phyloP scores from a whole-genome alignment of 2,113 vertebrate species.

The Alouatta palliata region DNA sequence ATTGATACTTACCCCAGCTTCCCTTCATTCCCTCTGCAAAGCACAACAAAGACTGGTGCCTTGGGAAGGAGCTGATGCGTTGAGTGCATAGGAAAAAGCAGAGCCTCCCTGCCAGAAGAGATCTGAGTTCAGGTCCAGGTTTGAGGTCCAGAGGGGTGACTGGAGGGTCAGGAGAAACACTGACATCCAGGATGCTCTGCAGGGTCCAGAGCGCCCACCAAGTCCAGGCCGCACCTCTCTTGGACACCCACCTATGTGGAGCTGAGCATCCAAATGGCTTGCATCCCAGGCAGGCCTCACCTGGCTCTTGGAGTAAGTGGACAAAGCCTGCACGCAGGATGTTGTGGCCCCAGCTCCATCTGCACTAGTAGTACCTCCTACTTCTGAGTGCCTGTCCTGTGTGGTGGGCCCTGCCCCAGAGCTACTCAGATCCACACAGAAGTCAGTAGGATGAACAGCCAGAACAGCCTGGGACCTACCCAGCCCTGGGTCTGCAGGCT shows the following conservation, averaged over 20 bases:
- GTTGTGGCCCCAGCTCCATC: no score
- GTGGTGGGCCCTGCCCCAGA: not conserved
- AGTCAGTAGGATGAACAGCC: not conserved
- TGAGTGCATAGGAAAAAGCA: not conserved
- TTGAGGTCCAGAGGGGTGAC: not conserved
- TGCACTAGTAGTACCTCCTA: not conserved
- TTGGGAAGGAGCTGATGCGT: not conserved
- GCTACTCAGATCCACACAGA: not conserved
- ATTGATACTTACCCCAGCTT: not conserved
- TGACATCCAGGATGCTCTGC: not conserved
- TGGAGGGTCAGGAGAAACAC: not conserved
- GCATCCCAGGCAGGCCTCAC: not conserved
- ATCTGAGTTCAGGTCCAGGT: not conserved
- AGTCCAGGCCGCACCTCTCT: not conserved
- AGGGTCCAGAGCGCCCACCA: not conserved
- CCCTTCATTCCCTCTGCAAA: not conserved
- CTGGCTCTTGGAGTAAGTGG: not conserved
- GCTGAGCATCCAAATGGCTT: not conserved
- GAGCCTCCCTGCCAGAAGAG: not conserved
- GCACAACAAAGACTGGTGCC: not conserved
- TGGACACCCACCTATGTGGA: not conserved
- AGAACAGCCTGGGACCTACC: not conserved
- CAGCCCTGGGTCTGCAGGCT: not conserved
- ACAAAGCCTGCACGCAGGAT: not conserved
- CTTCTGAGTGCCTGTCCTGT: not conserved